Base-by-base conservation (phyloP, 2,888 invertebrate species). In the Dugesia japonica region DNA sequence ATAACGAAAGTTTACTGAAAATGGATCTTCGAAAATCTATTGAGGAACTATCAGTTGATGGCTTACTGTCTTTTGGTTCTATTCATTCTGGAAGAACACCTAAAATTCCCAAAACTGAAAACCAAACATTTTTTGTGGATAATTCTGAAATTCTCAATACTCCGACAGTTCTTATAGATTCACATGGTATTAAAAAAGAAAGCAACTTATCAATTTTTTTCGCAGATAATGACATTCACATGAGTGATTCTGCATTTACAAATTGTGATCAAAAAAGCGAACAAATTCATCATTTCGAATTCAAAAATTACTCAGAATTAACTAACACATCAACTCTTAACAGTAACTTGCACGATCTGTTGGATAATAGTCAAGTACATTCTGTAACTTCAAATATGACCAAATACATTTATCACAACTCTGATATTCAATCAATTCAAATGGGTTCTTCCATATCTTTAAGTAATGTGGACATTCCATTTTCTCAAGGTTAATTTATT, bases 71-170 rank as follows among this genome's bases (percentile, higher is more conserved):
- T 17, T 76, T 76, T 23, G 76, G 71, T 28, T 76, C 76, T 26
- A 72, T 76, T 76, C 76, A 76, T 31, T 72, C 76, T 1, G 76
- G 76, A 9, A 28, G 71, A 72, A 76, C 76, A 1, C 76, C 76
- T 13, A 76, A 76, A 76, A 76, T 71, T 28, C 71, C 76, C 1
- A 56, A 56, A 56, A 13, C n/a, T 23, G 56, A 56, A 56, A 23
- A n/a, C n/a, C 56, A 56, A 56, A 23, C 56, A 13, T 56, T 56
- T 56, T 56, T 56, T 56, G 56, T 56, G 4, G 56, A 56, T 56
- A 56, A 56, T 56, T 56, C 56, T 4, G 56, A 56, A 23, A 56
- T 56, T 56, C 56, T 56, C 56, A 56, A 56, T 23, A 56, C 56
- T 13, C 56, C 56, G n/a, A 56, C 56, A 23, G 56, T 56, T 56